Base-by-base conservation (phyloP, 2,888 invertebrate genomes). In the Marasmarcha lunaedactyla region DNA sequence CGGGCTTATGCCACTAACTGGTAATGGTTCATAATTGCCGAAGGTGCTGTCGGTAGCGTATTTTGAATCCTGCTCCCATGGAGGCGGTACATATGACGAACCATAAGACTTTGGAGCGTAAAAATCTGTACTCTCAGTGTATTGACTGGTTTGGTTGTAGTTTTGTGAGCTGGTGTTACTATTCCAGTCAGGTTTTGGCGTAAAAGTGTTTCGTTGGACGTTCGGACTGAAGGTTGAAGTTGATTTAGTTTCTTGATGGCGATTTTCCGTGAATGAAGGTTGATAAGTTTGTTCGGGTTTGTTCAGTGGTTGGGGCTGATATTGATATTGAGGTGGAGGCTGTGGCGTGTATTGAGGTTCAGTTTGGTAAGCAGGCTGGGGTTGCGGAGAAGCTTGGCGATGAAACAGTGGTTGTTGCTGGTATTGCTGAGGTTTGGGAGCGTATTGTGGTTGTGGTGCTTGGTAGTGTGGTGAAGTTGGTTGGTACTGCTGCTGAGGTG, bases 11-110 rank as follows among this genome's bases (percentile, higher is more conserved):
- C 63, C 52, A 35, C 48, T 56, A 12, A 42, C 4, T 4, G 57
- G 48, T 37, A 62, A 45, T 25, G 71, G 60, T 48, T 76, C 67
- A 37, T 69, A 74, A 44, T 60, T 71, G 38, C 57, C 68, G 36
- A 60, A 54, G 30, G 57, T 63, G 33, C 68, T 64, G n/a, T 42
- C 42, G 11, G 61, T 52, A 26, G 64, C 62, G 42, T 78, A 81
- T 34, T 56, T 61, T 11, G 69, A 54, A 44, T 78, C 79, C 46
- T 81, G 81, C 50, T 83, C 83, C 83, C 83, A 83, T 9, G 83
- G 83, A 30, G 83, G 83, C 40, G 83, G 83, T 4, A 83, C 77
- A 43, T 83, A 83, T 15, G 73, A 69, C 9, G 78, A 65, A 14
- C 74, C 66, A 46, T 68, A 68, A 41, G 72, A 66, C 39, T 72